Conservation (phyloP, 2,113 vertebrate species). For the Xiphophorus hellerii region DNA sequence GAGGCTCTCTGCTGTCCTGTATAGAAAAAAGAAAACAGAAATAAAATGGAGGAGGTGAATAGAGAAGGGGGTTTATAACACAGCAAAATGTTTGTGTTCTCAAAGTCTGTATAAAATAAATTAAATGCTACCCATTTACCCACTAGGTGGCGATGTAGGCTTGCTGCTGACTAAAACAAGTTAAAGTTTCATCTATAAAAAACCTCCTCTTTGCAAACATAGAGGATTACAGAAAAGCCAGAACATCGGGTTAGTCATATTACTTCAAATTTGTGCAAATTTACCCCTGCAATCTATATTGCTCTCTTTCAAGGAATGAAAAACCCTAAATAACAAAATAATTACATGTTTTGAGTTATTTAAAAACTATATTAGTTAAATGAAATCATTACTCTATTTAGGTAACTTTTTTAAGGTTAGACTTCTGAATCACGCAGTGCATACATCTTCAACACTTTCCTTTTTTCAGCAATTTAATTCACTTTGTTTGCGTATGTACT, state of each 20-base stretch:
- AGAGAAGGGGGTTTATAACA: background rate
- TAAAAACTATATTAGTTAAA: background rate
- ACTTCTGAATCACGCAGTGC: background rate
- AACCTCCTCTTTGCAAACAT: background rate
- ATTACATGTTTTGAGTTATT: background rate
- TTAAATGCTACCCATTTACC: constrained; percentile 7
- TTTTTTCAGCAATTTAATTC: background rate
- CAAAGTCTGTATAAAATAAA: background rate
- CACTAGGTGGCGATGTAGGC: constrained; percentile 59
- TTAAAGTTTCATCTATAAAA: background rate
- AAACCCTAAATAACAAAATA: background rate
- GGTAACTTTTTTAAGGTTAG: background rate
- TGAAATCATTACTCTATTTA: too few species aligned
- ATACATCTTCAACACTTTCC: background rate
- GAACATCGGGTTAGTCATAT: background rate
- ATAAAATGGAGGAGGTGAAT: background rate
- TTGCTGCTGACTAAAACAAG: background rate
- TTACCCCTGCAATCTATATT: background rate
- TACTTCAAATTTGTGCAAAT: background rate
- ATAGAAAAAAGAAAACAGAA: background rate
- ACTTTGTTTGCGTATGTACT: background rate
- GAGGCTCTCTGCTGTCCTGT: constrained; percentile 87
- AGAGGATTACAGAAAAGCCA: background rate
- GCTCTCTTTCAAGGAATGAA: too few species aligned
- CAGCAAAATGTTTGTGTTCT: background rate